Conservation (phyloP, 2,888 invertebrate species). For the Tetranychus piercei region DNA sequence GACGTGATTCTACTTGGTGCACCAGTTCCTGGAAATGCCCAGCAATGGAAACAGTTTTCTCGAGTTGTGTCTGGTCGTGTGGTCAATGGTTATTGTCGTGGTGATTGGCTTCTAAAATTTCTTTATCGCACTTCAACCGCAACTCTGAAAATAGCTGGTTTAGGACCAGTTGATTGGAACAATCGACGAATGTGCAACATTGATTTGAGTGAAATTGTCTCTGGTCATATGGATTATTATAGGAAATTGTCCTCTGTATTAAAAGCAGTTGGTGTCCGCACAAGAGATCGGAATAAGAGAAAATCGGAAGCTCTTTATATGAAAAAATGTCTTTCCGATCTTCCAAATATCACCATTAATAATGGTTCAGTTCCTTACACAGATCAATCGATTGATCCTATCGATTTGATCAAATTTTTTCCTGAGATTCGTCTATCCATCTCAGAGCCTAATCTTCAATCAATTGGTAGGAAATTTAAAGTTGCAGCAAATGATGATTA, state of each 20-base stretch:
- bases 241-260: slow-evolving; percentile 40
- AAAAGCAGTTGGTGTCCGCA: slow-evolving; percentile 33
- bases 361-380: neutral
- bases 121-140: slow-evolving; percentile 46
- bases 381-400: neutral
- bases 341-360: neutral
- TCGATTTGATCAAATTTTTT: neutral
- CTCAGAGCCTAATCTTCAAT: slow-evolving; percentile 7
- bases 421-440: slow-evolving; percentile 1
- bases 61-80: slow-evolving; percentile 45
- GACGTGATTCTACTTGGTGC: slow-evolving; percentile 47
- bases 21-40: slow-evolving; percentile 42
- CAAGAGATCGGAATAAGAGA: neutral
- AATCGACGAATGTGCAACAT: slow-evolving; percentile 42
- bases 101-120: slow-evolving; percentile 48
- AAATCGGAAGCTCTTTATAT: neutral
- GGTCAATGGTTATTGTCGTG: slow-evolving; percentile 43
- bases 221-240: slow-evolving; percentile 43
- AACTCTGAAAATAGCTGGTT: slow-evolving; percentile 43
- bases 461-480: neutral
- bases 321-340: slow-evolving; percentile 7
- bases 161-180: slow-evolving; percentile 39
- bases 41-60: slow-evolving; percentile 40
- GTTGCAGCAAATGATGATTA: neutral
- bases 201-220: slow-evolving; percentile 42